Base-by-base conservation (phyloP, 92 coral and sea anemone genomes). In the Palythoa caribaeorum region DNA sequence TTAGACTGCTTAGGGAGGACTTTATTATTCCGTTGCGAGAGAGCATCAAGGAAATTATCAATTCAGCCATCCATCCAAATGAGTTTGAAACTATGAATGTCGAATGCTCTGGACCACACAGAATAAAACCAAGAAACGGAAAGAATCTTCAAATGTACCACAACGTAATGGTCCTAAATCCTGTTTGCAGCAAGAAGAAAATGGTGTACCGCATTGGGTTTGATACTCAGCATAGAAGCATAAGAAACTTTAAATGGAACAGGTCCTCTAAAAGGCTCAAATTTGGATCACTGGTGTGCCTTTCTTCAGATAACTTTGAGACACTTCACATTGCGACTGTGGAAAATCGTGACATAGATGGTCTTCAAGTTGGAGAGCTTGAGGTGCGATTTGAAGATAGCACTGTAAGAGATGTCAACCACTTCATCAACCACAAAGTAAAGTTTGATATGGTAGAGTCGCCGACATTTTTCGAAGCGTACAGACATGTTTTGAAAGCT, bases 1-100 rank as follows among this genome's bases (percentile, higher is more conserved):
- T 94, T 78, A 96, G 99, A 5, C 84, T 96, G 50, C 89, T 96
- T 2, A 84, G 93, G 20, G 99, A 96, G 60, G 99, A 96, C 87
- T 94, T 91, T 10, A 70, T 93, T 39, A 92, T 89, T 20, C 94
- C 94, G 0, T 91, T 96, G 7, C 92, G 99, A 60, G 86, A 93
- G 6, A 92, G 96, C 11, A 73, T 94, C 21, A 89, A 79, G 38
- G 86, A 91, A 6, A 80, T 93, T 39, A 83, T 55, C 28, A 88
- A 54, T 65, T 47, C 75, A 0, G n/a, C 73, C 39, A 39, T 79
- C 28, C 77, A 63, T 36, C 78, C 87, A 21, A 76, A 40, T 14
- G 93, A 90, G 59, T 89, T 75, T 68, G 71, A 78, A 17, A 62
- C 75, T 6, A 11, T 54, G 80, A 38, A 62, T 0, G 71, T 36